Evolutionary conservation across 2,113 vertebrate genomes (phyloP), one percentile per base, ranked within the genome.

Genomic region (Perca fluviatilis): DNA sequence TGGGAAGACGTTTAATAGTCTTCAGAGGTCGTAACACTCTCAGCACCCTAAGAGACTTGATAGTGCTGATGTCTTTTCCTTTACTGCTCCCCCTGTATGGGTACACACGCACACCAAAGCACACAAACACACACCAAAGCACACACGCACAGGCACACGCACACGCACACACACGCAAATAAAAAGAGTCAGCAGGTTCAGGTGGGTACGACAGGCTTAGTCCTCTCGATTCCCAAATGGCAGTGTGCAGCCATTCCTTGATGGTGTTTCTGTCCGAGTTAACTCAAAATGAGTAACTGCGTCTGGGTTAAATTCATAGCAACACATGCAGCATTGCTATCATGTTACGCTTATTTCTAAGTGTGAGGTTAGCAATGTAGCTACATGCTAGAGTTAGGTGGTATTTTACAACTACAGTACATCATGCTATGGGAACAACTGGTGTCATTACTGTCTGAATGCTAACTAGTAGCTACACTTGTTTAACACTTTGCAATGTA

Each of bases 1-100:
- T 99, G 65, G 98, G 98, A 88, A 99, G 90, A 58, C 97, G 97
- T 90, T 99, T 99, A 93, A 99, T 99, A 66, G 98, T 99, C 95
- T 99, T 99, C 60, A 99, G 95, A 64, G 98, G 98, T 85, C 98
- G 95, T 23, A 99, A 94, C 83, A 99, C 98, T 65, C 98, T 96
- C 79, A 99, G 94, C 23, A 99, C 98, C 25, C 97, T 96, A 79
- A 99, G 95, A n/a, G 98, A 99, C 86, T 99, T 99, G 90, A 99
- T 99, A 1, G 97, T 99, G 90, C 97, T 99, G 93, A 99, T 96
- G 88, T 99, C 98, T 86, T 99, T 98, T 75, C 97, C 97, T 80
- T 98, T 98, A 89, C 97, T 98, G 80, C 96, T 97, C 89, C 98
- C 97, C 15, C 97, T 98, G 92, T 58, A 83, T 6, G 18, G 23